Evolutionary conservation across 2,797 vertebrate species (phyloP), one percentile per base, ranked within the genome.

Genomic region (Dallia pectoralis): DNA sequence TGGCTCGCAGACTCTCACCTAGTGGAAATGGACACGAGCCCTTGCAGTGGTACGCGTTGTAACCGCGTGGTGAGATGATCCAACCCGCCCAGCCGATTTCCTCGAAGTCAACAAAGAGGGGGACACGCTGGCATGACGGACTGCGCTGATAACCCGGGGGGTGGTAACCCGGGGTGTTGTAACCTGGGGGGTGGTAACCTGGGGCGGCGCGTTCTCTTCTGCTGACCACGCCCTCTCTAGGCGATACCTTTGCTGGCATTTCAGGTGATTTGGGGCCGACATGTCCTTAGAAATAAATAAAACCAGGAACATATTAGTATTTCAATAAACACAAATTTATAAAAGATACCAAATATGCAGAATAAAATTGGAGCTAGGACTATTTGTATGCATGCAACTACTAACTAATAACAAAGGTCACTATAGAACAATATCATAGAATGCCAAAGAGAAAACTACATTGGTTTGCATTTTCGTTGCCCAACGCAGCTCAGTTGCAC

Each of bases 1-100:
- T 95, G 1, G 94, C 93, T 51, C 90, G 87, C 25, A 94, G 89
- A 67, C 81, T 85, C 51, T 91, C 93, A 69, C 85, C 92, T 32
- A 93, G 88, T 0, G 78, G 95, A 87, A 89, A 95, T 0, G 93
- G 83, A 64, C 96, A 95, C 19, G 93, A 91, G 16, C 94, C 95
- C 36, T 79, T 89, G 86, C 95, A 96, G 75, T 94, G 89, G 86
- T 94, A 94, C 0, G 95, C 94, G 15, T 96, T 95, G 88, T 96
- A 96, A 4, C 95, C 94, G 6, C 87, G 89, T 0, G 96, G 95
- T 1, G 94, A 94, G 84, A 96, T 95, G 84, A 96, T 95, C 95
- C 95, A 96, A 6, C 93, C 93, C 0, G 94, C 93, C 95, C 95
- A 96, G 73, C 96, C 94, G 4, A 96, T 95, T 69, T 95, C 92